Evolutionary conservation across 2,113 vertebrate genomes (phyloP), one percentile per base, ranked within the genome.

Genomic region (Leptosomus discolor): DNA sequence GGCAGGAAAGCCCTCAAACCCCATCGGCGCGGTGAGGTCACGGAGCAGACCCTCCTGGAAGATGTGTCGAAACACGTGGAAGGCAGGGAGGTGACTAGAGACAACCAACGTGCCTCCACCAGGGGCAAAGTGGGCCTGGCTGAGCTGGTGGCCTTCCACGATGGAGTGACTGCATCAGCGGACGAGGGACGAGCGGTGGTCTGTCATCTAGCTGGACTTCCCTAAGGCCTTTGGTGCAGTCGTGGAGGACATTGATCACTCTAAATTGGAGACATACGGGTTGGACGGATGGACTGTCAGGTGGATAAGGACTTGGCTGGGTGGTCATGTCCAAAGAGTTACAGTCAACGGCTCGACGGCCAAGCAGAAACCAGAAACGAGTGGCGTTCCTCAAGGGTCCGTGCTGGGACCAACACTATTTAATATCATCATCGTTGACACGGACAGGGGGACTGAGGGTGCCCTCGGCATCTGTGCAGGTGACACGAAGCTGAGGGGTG

Each of bases 51-150:
- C n/a, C n/a, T 41, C 30, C 57, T 14, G 67, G 39, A 68, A 58
- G 36, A 21, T 16, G 7, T 1, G 2, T 8, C 11, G 1, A 60
- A 53, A 53, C 11, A 17, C 2, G 11, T 2, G 27, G 73, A 45
- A 53, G 18, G 14, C 21, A 14, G 34, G 37, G 37, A 60, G 85
- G 27, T 18, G 64, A 54, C 22, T 2, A 6, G 29, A 21, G 75
- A 24, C 34, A 18, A 21, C 37, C 27, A 39, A 13, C 0, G 9
- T 16, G 39, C n/a, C 41, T 30, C 34, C 70, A 29, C 48, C 34
- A 10, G 0, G 6, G 69, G 39, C 13, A 64, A 53, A 37, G 8
- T 4, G 4, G 45, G 26, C 41, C 63, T 46, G 53, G 30, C 27
- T 8, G 2, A 26, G 17, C 43, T 18, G 29, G 54, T 50, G 30